phyloP scores from a whole-genome alignment of 2,113 vertebrate species.

The Tiliqua scincoides region DNA sequence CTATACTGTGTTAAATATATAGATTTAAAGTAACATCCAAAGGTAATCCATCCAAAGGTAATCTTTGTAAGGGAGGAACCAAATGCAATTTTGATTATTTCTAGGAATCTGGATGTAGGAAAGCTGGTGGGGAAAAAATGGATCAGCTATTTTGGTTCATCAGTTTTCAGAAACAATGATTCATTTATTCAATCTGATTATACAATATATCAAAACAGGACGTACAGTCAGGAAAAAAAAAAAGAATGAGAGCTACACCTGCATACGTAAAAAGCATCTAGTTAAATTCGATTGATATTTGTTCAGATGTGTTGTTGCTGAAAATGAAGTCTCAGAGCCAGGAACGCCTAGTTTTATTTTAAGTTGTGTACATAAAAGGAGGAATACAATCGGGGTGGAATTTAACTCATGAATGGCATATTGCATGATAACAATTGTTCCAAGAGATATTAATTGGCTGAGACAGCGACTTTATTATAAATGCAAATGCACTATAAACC shows the following conservation, averaged over 20 bases:
- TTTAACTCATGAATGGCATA: not conserved
- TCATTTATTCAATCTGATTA: slow-evolving; percentile 36
- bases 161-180: slow-evolving; percentile 34
- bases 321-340: slow-evolving; percentile 7
- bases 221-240: not conserved
- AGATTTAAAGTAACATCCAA: slow-evolving; percentile 14
- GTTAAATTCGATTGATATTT: slow-evolving; percentile 26
- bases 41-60: slow-evolving; percentile 37
- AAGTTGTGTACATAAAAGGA: not conserved
- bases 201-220: slow-evolving; percentile 34
- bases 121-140: slow-evolving; percentile 5
- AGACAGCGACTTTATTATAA: slow-evolving; percentile 15
- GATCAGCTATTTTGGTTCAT: not conserved
- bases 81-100: slow-evolving; percentile 3
- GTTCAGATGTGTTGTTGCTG: not conserved
- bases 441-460: slow-evolving; percentile 13
- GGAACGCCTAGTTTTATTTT: slow-evolving; percentile 15
- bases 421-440: slow-evolving; percentile 13
- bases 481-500: slow-evolving; percentile 39
- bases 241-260: not conserved
- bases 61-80: slow-evolving; percentile 9
- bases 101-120: slow-evolving; percentile 32
- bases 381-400: slow-evolving; percentile 1
- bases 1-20: not conserved
- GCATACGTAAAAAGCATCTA: not conserved